Evolutionary conservation across 2,888 invertebrate genomes (phyloP).

Genomic region (Athalia circularis): DNA sequence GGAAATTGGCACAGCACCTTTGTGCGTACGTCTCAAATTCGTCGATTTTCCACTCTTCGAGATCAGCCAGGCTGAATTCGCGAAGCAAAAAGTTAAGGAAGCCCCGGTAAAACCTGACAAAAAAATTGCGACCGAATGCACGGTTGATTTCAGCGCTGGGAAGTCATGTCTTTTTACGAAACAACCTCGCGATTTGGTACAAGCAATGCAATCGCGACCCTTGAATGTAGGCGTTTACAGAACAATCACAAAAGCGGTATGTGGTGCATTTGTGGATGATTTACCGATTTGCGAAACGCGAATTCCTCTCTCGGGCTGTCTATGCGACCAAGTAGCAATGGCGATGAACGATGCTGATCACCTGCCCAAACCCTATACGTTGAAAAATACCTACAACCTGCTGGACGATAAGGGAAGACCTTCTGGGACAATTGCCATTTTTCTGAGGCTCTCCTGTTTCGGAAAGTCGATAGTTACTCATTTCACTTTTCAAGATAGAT

Average conservation of each 20-base stretch:
- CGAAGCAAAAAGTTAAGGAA: constrained; percentile 43
- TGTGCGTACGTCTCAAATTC: constrained; percentile 58
- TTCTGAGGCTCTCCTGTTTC: constrained; percentile 64
- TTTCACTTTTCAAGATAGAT: constrained; percentile 59
- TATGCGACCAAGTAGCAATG: constrained; percentile 58
- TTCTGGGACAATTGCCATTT: constrained; percentile 64
- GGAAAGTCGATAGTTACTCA: constrained; percentile 66
- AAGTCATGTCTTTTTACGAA: constrained; percentile 60
- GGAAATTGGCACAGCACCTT: constrained; percentile 49
- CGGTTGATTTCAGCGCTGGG: constrained; percentile 56
- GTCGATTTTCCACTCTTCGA: constrained; percentile 60
- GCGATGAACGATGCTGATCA: constrained; percentile 52
- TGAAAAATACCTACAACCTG: constrained; percentile 60
- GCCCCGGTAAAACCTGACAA: not conserved
- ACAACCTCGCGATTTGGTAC: constrained; percentile 53
- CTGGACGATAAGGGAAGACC: constrained; percentile 54
- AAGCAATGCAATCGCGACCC: constrained; percentile 53
- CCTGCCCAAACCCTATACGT: constrained; percentile 54
- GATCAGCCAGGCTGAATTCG: constrained; percentile 59
- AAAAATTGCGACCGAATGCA: constrained; percentile 39
- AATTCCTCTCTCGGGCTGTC: constrained; percentile 56
- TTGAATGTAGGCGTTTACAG: constrained; percentile 54
- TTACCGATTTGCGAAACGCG: constrained; percentile 53
- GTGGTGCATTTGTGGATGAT: constrained; percentile 42
- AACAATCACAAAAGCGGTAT: constrained; percentile 35